A percentile compares a stretch with the other conserved stretches of the same genome.
phyloP scores from a whole-genome alignment of 2,797 vertebrate species.

The Poeciliopsis paucimaculata region DNA sequence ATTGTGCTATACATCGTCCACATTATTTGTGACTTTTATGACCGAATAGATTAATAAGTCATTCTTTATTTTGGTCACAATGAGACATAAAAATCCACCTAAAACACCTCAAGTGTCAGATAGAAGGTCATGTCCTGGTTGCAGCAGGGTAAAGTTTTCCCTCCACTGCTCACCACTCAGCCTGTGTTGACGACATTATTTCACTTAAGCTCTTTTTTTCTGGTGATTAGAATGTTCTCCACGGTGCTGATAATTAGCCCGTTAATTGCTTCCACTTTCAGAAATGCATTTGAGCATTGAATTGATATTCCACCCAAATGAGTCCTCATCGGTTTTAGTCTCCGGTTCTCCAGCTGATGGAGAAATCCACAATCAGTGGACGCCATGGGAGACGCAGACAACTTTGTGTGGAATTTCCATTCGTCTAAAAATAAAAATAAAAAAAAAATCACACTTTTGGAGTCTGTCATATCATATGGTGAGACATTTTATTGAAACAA shows the following conservation, averaged over 20 bases:
- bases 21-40: background rate
- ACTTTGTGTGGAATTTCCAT: slow-evolving; percentile 46
- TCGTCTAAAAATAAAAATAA: background rate
- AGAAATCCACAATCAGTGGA: slow-evolving; percentile 50
- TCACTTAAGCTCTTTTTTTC: slow-evolving; percentile 60
- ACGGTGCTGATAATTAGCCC: slow-evolving; percentile 74
- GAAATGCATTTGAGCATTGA: slow-evolving; percentile 75
- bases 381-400: slow-evolving; percentile 55
- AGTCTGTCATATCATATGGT: background rate
- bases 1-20: background rate
- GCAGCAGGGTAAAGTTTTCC: slow-evolving; percentile 42
- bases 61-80: background rate
- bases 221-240: slow-evolving; percentile 76
- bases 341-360: slow-evolving; percentile 64
- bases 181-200: slow-evolving; percentile 53
- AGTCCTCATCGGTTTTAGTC: slow-evolving; percentile 71
- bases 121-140: slow-evolving; percentile 51
- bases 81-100: background rate
- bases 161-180: slow-evolving; percentile 33
- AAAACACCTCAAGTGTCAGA: slow-evolving; percentile 45
- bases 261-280: slow-evolving; percentile 77
- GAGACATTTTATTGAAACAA: background rate
- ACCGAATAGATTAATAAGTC: background rate
- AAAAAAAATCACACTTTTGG: slow-evolving; percentile 2
- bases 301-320: slow-evolving; percentile 79